Evolutionary conservation across 2,888 invertebrate species (phyloP).

Genomic region (Nectonema munidae): DNA sequence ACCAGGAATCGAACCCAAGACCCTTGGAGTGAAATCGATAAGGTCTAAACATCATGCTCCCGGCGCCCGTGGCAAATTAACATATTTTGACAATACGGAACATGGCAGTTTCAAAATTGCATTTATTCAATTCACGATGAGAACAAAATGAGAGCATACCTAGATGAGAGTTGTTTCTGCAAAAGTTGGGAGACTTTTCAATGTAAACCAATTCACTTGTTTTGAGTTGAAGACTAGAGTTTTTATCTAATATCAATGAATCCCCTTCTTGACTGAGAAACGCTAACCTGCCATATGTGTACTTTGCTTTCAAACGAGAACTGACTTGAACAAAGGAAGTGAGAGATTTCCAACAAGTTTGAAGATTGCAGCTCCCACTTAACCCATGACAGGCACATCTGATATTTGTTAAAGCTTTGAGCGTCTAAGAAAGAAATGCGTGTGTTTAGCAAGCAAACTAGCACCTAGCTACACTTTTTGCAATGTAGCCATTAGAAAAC

Average conservation of each 20-base stretch:
- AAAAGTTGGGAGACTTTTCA: constrained; percentile 8
- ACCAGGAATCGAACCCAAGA: no score
- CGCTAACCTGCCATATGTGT: not conserved
- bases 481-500: no score
- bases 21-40: no score
- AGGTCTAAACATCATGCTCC: constrained; percentile 17
- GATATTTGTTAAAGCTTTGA: no score
- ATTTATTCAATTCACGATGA: no score
- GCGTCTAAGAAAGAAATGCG: no score
- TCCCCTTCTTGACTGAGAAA: constrained; percentile 7
- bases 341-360: constrained; percentile 77
- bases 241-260: not conserved
- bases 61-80: no score
- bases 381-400: constrained; percentile 96
- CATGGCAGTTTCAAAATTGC: no score
- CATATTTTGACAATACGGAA: no score
- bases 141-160: no score
- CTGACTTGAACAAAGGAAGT: constrained; percentile 54
- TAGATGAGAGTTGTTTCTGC: not conserved
- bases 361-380: constrained; percentile 67
- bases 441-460: no score
- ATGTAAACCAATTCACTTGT: not conserved
- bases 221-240: not conserved
- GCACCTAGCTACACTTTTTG: no score
- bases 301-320: constrained; percentile 1